Evolutionary conservation across 2,113 vertebrate genomes (phyloP).

Genomic region (Chloropsis hardwickii): DNA sequence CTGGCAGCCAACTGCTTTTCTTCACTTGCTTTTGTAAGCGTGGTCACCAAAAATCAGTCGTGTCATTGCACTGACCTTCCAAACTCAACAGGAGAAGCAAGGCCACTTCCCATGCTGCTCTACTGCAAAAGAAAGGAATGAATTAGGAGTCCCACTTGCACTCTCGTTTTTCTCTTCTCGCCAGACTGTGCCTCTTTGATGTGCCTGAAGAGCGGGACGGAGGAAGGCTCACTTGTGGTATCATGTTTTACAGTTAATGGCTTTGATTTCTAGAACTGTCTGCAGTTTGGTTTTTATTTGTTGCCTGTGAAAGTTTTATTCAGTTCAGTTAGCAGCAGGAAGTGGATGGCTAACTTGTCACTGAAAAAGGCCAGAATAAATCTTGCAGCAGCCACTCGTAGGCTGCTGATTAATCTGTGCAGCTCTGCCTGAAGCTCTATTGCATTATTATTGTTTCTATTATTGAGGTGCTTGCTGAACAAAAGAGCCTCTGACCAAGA

Average conservation of each 20-base stretch:
- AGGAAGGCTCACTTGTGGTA: neutral
- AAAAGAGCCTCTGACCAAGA: neutral
- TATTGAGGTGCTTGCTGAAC: neutral
- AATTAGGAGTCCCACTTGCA: neutral
- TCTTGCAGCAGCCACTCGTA: neutral
- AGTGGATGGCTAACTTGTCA: neutral
- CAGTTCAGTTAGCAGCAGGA: neutral
- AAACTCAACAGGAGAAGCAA: neutral
- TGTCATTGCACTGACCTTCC: neutral
- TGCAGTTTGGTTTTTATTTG: neutral
- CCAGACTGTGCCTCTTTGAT: neutral
- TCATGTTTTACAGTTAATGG: neutral
- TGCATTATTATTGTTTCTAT: neutral
- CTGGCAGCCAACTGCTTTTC: neutral
- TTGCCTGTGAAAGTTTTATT: neutral
- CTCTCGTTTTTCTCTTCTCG: neutral
- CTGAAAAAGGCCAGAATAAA: neutral
- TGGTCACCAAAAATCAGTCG: neutral
- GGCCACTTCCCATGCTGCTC: neutral
- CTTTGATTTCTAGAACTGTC: neutral
- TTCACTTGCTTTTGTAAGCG: neutral
- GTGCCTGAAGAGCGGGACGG: neutral
- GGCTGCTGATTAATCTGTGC: rapidly evolving
- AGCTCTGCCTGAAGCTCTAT: neutral
- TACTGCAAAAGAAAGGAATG: neutral